These are phyloP conservation scores for Epinotia brunnichana DNA, from an alignment of 2,888 invertebrate species.

Conservation along the genomic window DNA sequence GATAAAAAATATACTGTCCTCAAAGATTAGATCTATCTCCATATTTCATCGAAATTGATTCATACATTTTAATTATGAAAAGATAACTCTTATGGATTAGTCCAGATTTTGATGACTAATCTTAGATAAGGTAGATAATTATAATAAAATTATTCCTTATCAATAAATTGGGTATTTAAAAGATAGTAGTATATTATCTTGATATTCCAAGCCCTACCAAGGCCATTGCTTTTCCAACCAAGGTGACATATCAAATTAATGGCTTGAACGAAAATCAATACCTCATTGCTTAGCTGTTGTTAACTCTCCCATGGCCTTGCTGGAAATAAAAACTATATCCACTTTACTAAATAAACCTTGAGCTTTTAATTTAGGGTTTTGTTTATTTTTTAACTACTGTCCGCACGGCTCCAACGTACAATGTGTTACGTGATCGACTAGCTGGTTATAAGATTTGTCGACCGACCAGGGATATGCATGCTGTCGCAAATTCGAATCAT, in stretches of 20 bases:
- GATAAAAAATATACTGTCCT: too few species aligned
- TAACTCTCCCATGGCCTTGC: background rate
- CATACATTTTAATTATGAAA: background rate
- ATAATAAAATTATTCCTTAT: conserved; percentile 21
- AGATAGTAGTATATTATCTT: background rate
- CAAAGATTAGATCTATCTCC: too few species aligned
- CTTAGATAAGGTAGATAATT: too few species aligned
- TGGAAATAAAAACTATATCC: background rate
- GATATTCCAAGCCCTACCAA: background rate
- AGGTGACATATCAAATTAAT: background rate
- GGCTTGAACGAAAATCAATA: conserved; percentile 30
- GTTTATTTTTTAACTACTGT: background rate
- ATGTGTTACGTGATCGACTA: too few species aligned
- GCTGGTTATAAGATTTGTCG: too few species aligned
- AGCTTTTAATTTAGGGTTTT: background rate
- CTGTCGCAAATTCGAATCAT: too few species aligned
- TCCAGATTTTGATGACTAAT: too few species aligned
- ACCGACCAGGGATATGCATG: too few species aligned
- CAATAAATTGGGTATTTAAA: background rate
- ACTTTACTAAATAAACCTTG: background rate
- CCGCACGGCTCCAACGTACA: too few species aligned
- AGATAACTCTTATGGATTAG: background rate
- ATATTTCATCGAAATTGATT: too few species aligned
- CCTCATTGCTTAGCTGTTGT: conserved; percentile 25
- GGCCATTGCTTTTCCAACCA: background rate